Percentiles rank a stretch among this genome's conserved stretches.
These are phyloP conservation scores for Machimus rusticus DNA, from an alignment of 2,888 invertebrate species.

Conservation along the genomic window DNA sequence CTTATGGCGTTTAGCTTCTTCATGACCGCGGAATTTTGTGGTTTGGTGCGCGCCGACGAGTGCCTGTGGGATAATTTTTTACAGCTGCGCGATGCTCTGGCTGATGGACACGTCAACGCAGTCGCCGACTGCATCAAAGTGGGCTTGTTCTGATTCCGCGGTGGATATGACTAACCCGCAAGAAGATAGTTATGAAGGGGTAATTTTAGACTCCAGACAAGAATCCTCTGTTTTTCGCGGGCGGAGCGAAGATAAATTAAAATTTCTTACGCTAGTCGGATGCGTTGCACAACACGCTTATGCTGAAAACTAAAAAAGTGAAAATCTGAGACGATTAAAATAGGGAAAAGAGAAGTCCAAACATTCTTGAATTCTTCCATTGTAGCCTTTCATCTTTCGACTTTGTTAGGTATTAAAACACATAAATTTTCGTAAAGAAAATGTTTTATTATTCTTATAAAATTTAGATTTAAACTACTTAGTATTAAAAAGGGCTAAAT, in stretches of 20 bases:
- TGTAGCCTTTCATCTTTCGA: background rate
- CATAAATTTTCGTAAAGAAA: too few relatives aligned
- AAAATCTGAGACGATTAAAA: background rate
- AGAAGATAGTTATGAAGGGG: background rate
- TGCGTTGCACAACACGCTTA: background rate
- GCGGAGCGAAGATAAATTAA: background rate
- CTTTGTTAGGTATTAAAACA: too few relatives aligned
- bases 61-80: background rate
- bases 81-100: background rate
- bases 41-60: background rate
- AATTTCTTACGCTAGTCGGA: background rate
- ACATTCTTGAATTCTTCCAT: background rate
- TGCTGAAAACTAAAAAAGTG: background rate
- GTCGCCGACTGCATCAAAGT: background rate
- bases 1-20: background rate
- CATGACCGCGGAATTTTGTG: background rate
- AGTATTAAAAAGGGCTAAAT: too few relatives aligned
- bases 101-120: background rate
- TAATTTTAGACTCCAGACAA: background rate
- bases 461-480: too few relatives aligned
- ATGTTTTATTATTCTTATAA: too few relatives aligned
- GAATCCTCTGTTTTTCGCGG: background rate
- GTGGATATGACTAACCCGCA: background rate
- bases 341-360: background rate
- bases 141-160: background rate